phyloP scores from a whole-genome alignment of 2,888 invertebrate genomes.

The Metacarcinus magister region DNA sequence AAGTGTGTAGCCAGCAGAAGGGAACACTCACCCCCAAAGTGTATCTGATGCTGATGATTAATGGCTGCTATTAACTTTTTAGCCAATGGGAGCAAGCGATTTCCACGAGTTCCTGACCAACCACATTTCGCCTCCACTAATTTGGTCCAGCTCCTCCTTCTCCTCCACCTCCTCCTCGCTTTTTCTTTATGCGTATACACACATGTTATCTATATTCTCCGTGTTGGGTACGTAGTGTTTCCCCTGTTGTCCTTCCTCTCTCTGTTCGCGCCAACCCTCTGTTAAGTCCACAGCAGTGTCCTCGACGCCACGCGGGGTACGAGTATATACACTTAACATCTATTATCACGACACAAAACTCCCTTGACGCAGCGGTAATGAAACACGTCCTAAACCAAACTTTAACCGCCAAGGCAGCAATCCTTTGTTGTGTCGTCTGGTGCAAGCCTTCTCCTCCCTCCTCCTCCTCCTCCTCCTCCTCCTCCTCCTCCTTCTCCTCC shows the following conservation, averaged over 20 bases:
- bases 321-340: not conserved
- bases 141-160: constrained; percentile 41
- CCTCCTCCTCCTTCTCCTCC: not conserved
- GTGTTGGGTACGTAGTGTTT: not conserved
- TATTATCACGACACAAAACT: not conserved
- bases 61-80: constrained; percentile 62
- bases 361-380: not conserved
- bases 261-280: not conserved
- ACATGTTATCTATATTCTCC: not conserved
- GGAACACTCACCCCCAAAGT: not conserved
- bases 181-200: not conserved
- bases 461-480: not conserved
- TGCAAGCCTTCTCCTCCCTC: not conserved
- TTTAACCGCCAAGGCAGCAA: constrained; percentile 12
- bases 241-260: not conserved
- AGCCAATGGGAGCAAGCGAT: constrained; percentile 64
- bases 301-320: not conserved
- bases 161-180: not conserved
- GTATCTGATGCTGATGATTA: constrained; percentile 69
- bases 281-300: not conserved
- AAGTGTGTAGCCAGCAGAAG: constrained; percentile 9
- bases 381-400: not conserved
- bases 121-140: constrained; percentile 60
- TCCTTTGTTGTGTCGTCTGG: constrained; percentile 8
- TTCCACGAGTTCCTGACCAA: constrained; percentile 63